These are phyloP conservation scores for Dysdera silvatica DNA, from an alignment of 1,140 invertebrate species.

Conservation along the genomic window DNA sequence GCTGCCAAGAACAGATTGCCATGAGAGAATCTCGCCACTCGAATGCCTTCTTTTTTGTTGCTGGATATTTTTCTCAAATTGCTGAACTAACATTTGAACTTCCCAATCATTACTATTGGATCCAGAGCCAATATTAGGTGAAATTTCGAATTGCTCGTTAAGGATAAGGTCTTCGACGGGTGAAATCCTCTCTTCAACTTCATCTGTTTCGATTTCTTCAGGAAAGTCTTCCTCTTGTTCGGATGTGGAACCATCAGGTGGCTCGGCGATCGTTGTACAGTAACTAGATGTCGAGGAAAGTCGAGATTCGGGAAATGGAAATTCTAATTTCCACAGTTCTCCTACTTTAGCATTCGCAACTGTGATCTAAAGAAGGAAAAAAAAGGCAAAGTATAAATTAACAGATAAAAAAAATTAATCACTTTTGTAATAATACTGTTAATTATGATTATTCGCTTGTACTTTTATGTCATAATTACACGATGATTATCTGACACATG, in stretches of 20 bases:
- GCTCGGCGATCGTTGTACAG: neutral
- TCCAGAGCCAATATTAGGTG: too few species aligned
- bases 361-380: too few species aligned
- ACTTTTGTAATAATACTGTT: too few species aligned
- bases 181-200: neutral
- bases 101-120: constrained; percentile 58
- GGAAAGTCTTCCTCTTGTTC: neutral
- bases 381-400: too few species aligned
- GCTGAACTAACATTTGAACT: constrained; percentile 62
- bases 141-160: too few species aligned
- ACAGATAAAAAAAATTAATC: too few species aligned
- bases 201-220: neutral
- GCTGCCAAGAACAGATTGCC: constrained; percentile 10
- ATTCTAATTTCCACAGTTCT: constrained; percentile 19
- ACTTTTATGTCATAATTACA: too few species aligned
- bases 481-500: too few species aligned
- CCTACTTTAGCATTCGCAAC: too few species aligned
- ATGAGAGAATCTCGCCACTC: constrained; percentile 12
- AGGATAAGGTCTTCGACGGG: neutral
- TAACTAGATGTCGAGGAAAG: neutral
- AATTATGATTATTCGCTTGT: too few species aligned
- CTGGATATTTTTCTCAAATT: constrained; percentile 51
- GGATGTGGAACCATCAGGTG: neutral
- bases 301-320: constrained; percentile 5
- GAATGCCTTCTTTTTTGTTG: constrained; percentile 1